Evolutionary conservation across 2,797 vertebrate species (phyloP), one percentile per base, ranked within the genome.

Genomic region (Sebastes flavidus): DNA sequence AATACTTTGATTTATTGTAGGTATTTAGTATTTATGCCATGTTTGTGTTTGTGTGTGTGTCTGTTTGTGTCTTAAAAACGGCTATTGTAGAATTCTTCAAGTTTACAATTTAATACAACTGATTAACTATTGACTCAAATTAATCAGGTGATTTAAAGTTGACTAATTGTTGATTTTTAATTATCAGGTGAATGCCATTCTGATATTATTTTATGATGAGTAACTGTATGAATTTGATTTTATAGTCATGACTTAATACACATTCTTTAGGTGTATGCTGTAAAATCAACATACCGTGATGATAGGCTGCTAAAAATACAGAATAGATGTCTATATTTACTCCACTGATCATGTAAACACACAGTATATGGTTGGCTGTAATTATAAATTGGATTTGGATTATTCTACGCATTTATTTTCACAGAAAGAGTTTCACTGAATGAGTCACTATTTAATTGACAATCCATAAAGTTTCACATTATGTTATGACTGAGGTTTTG

Each of bases 401-500:
- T 32, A 71, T 55, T 63, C 68, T 59, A 22, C 3, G 1, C 1
- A 32, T 65, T 46, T 1, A 56, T 62, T 60, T 65, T 78, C 24
- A 60, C 30, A 69, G 22, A 56, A 70, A 80, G 8, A 34, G 18
- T 5, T 58, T 4, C 46, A 30, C 25, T 2, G 6, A 80, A 65
- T 20, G 18, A 46, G 30, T n/a, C 38, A 24, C 52, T 8, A 55
- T 73, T 65, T 72, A 8, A 71, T 81, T 71, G 59, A 11, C 8
- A 81, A 52, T 58, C 27, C 38, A 69, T 60, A 58, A 70, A 58
- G 46, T 70, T 65, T 30, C 34, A 61, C 38, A 34, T 27, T 18
- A 20, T 66, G 16, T 29, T 68, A 22, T 34, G 29, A 70, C 70
- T 74, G 65, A 80, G 6, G 70, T 67, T 81, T 75, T 30, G 29